Base-by-base conservation (phyloP, 2,888 invertebrate genomes). In the Glyphotaelius pellucidus region DNA sequence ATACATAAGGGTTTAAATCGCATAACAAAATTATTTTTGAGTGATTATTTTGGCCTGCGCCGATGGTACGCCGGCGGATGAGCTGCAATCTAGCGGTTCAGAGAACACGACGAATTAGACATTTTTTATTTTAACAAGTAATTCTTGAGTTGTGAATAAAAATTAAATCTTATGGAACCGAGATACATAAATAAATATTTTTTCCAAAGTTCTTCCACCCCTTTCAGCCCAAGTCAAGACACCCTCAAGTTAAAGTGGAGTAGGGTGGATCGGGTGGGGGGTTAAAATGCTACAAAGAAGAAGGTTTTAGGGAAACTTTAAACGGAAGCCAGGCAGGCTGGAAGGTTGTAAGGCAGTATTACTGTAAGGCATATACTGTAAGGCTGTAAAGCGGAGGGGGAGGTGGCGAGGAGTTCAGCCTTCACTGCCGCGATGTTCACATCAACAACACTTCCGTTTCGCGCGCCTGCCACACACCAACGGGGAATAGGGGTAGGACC, bases 241-340 rank as follows among this genome's bases (percentile, higher is more conserved):
- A 38, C 83, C 83, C 83, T 83, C 83, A 38, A 83, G 35, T 83
- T 32, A 12, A 19, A 32, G 31, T 32, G 83, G 83, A 67, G 67
- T 67, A 25, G 67, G 67, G 67, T 67, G 67, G 67, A 67, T 67
- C 25, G 19, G 83, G 83, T 9, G 83, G 83, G 32, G 83, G 35
- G 83, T 19, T 38, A 83, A 83, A 83, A 38, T 25, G 83, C n/a
- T 67, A 67, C 67, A 67, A 67, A 67, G 67, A 67, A n/a, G 83
- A 83, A 83, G 83, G 83, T 83, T 83, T 83, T 83, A 83, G 83
- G 83, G 35, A 83, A 83, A 83, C 83, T 83, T 83, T 83, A 83
- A 32, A 83, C 83, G 83, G 35, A 83, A 83, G 83, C 35, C 83
- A 83, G 83, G 83, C 35, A 35, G 83, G 83, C 35, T 35, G 25